Conservation (phyloP, 2,888 invertebrate genomes). For the Zootermopsis nevadensis region DNA sequence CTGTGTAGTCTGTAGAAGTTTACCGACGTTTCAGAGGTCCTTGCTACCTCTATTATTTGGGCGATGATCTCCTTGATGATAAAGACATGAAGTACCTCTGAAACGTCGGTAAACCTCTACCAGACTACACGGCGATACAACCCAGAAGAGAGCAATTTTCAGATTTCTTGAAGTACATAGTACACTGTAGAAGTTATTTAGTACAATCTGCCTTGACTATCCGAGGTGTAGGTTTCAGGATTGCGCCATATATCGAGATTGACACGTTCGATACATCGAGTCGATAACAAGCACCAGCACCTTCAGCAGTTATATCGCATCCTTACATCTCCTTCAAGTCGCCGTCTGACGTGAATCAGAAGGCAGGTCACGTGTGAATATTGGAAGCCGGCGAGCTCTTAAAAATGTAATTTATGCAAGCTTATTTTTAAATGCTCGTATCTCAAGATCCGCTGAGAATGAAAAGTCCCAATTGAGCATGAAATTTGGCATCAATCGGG, state of each 20-base stretch:
- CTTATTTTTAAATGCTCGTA: background rate
- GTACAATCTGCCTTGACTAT: background rate
- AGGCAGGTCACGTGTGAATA: constrained; percentile 16
- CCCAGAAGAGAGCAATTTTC: too few relatives aligned
- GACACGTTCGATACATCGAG: constrained; percentile 39
- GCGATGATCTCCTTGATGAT: too few relatives aligned
- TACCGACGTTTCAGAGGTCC: too few relatives aligned
- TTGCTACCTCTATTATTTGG: too few relatives aligned
- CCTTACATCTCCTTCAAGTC: constrained; percentile 40
- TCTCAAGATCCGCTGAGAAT: constrained; percentile 6
- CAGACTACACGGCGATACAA: too few relatives aligned
- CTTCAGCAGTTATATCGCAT: constrained; percentile 34
- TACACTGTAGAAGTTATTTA: background rate
- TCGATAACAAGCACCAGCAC: constrained; percentile 31
- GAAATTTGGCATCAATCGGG: too few relatives aligned
- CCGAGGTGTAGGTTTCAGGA: constrained; percentile 39
- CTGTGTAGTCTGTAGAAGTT: too few relatives aligned
- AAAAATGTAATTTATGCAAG: background rate
- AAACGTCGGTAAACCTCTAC: too few relatives aligned
- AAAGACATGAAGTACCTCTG: too few relatives aligned
- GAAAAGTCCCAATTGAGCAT: background rate
- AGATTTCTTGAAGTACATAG: background rate
- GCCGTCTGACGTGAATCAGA: background rate
- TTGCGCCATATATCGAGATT: constrained; percentile 37
- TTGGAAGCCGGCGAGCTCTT: background rate